Evolutionary conservation across 2,113 vertebrate species (phyloP).

Genomic region (Fulica atra): DNA sequence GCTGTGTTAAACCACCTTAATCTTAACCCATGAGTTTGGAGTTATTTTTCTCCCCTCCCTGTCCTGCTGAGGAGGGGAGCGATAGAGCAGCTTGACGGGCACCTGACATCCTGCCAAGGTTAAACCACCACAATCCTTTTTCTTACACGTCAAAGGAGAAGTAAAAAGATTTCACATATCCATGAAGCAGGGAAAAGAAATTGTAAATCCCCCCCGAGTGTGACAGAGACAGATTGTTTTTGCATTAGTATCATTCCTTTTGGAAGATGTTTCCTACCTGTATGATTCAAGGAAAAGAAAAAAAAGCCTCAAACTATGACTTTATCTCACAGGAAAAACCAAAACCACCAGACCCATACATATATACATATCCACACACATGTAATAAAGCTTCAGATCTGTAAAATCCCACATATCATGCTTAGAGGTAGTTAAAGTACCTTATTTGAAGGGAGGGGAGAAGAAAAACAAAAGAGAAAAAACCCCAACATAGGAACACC

Average conservation of each 20-base stretch:
- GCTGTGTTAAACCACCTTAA: too few relatives aligned
- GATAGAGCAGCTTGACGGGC: too few relatives aligned
- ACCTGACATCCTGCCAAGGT: too few relatives aligned
- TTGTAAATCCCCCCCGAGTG: background rate
- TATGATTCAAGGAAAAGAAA: background rate
- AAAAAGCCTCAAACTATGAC: background rate
- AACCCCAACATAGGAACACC: background rate
- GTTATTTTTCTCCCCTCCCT: too few relatives aligned
- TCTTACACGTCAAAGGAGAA: background rate
- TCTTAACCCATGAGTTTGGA: too few relatives aligned
- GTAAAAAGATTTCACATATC: background rate
- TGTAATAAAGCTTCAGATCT: background rate
- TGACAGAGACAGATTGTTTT: background rate
- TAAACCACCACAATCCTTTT: too few relatives aligned
- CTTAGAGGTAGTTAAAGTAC: background rate
- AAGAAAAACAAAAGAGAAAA: background rate
- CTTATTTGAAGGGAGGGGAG: background rate
- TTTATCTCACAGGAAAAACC: background rate
- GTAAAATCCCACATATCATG: background rate
- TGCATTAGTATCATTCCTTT: background rate
- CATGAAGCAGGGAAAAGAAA: background rate
- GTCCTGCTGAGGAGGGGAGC: too few relatives aligned
- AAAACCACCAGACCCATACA: too few relatives aligned
- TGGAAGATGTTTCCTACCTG: background rate
- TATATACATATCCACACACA: background rate